Conservation (phyloP, 2,888 invertebrate species). For the Leptinotarsa rubiginosa region DNA sequence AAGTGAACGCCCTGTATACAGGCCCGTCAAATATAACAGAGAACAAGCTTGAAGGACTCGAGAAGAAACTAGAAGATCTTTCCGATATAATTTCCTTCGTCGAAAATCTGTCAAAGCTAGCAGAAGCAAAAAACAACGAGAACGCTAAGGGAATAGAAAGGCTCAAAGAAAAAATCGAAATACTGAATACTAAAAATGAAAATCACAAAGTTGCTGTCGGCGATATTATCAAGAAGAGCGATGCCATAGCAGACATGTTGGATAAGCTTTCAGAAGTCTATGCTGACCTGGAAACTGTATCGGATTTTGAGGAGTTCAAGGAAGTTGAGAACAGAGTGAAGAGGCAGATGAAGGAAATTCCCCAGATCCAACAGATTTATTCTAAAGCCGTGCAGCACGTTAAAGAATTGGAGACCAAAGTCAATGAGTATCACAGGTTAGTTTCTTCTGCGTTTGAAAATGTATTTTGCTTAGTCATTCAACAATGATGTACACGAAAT, state of each 20-base stretch:
- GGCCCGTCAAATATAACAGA: conserved; percentile 40
- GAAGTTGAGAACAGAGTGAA: conserved; percentile 63
- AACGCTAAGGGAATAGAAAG: conserved; percentile 47
- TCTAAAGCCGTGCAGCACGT: conserved; percentile 67
- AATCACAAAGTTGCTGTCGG: conserved; percentile 43
- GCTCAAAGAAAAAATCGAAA: conserved; percentile 47
- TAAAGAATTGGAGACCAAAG: conserved; percentile 66
- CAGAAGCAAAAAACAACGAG: conserved; percentile 49
- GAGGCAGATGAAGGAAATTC: conserved; percentile 48
- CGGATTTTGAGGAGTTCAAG: conserved; percentile 56
- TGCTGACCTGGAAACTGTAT: conserved; percentile 45
- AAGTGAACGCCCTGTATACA: conserved; percentile 59
- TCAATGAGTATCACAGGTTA: conserved; percentile 64
- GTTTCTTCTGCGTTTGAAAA: conserved; percentile 1
- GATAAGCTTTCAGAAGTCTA: conserved; percentile 51
- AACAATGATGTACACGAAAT: too few relatives aligned
- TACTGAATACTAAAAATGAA: conserved; percentile 48
- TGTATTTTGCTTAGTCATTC: too few relatives aligned
- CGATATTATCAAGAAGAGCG: conserved; percentile 45
- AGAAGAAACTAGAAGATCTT: conserved; percentile 50
- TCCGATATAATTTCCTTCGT: conserved; percentile 48
- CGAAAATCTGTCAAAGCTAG: conserved; percentile 45
- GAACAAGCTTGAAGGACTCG: conserved; percentile 52
- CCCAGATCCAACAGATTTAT: conserved; percentile 64
- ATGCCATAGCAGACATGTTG: conserved; percentile 49